Percentiles rank a stretch among this genome's conserved stretches.
These are phyloP conservation scores for Pogoniulus pusillus DNA, from an alignment of 2,797 vertebrate genomes.

Conservation along the genomic window DNA sequence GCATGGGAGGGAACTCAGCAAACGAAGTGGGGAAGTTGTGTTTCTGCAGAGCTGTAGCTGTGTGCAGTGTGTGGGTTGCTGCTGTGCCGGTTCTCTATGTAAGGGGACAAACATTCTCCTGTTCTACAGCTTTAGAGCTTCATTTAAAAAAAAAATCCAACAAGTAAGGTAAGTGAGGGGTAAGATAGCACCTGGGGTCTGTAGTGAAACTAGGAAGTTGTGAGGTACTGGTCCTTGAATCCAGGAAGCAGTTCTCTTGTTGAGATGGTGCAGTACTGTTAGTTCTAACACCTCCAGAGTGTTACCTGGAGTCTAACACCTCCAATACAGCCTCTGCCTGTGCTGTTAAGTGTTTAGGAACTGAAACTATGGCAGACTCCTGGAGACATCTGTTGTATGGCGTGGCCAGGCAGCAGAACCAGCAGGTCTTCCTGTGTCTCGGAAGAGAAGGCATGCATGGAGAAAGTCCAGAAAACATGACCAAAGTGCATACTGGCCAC, in stretches of 20 bases:
- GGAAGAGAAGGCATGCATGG: background rate
- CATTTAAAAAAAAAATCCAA: background rate
- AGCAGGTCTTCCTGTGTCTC: rapidly evolving
- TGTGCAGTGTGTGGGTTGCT: background rate
- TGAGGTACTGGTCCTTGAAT: background rate
- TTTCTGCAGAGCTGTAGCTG: background rate
- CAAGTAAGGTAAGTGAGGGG: background rate
- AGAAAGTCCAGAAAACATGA: background rate
- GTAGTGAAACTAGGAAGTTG: background rate
- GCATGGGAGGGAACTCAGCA: background rate
- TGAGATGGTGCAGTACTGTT: background rate
- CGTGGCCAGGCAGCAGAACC: background rate
- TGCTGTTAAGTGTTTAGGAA: background rate
- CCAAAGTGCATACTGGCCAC: background rate
- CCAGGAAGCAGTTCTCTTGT: background rate
- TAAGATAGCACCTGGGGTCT: background rate
- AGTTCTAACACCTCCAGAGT: background rate
- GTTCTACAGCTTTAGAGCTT: background rate
- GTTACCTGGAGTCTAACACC: too few relatives aligned
- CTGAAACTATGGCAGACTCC: background rate
- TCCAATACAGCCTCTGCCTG: background rate
- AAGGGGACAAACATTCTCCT: background rate
- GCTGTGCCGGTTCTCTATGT: background rate
- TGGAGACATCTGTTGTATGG: background rate
- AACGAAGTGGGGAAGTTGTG: background rate